Evolutionary conservation across 1,140 invertebrate species (phyloP), one percentile per base, ranked within the genome.

Genomic region (Amphibalanus amphitrite): DNA sequence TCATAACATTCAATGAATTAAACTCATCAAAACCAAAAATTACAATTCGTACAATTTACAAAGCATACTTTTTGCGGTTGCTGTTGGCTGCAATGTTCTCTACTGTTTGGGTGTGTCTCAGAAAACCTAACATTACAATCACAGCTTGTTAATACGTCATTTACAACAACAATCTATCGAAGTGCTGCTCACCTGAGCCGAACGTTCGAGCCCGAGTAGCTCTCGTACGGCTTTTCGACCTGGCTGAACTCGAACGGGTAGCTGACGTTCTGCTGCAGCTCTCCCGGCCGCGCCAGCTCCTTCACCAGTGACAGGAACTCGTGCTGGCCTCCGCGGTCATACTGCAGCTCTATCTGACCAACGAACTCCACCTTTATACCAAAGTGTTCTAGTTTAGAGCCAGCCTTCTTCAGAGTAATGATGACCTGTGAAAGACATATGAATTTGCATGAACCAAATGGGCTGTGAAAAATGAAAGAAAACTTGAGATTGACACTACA

Each of bases 361-460:
- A 99, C 92, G 78, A 99, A 96, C 82, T 99, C 97, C 74, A 99
- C 94, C 84, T 98, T 98, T 74, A 99, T 98, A 74, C 97, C 97
- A 80, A 98, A 95, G 82, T 99, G 97, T 80, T 99, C 97, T 76
- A 99, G 83, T 83, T 97, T 97, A 74, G 87, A 88, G 65, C 95
- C 95, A 69, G 92, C 87, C 82, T 97, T 98, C 79, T 95, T 92
- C 47, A 99, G 82, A 70, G 90, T 92, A 29, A 99, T 89, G 80
- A 95, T 95, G 38, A 99, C 93, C 90, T 94, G 77, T 73, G 28
- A 67, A 75, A 68, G 28, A 47, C 29, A 68, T 68, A 70, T 38
- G 26, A 17, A 73, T 67, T 33, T 26, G 69, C 40, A 47, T 69
- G 26, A 38, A 67, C n/a, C n/a, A 17, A 67, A 65, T n/a, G n/a